Evolutionary conservation across 2,888 invertebrate species (phyloP).

Genomic region (Cephus spinipes): DNA sequence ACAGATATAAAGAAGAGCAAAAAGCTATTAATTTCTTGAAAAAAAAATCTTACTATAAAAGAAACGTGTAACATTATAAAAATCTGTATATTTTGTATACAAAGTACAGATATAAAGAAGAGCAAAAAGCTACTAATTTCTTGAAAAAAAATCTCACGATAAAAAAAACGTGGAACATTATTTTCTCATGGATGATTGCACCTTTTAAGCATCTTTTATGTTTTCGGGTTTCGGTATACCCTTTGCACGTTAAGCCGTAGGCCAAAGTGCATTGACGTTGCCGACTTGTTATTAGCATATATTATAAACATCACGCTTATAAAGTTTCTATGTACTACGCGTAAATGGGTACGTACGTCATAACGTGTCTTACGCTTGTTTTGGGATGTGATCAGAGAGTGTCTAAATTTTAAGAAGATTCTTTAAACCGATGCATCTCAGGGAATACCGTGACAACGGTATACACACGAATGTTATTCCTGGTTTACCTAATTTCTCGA

Average conservation of each 20-base stretch:
- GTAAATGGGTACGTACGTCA: neutral
- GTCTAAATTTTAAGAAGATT: neutral
- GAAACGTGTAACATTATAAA: neutral
- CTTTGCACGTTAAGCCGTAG: neutral
- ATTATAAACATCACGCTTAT: neutral
- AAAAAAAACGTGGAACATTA: neutral
- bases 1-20: too few relatives aligned
- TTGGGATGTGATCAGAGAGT: neutral
- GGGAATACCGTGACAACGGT: too few relatives aligned
- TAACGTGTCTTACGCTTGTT: neutral
- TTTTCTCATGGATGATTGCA: neutral
- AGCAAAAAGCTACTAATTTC: too few relatives aligned
- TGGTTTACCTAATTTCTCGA: neutral
- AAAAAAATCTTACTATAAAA: too few relatives aligned
- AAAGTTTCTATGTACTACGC: neutral
- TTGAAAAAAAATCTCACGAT: too few relatives aligned
- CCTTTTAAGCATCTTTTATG: neutral
- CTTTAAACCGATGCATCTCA: neutral
- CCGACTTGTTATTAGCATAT: neutral
- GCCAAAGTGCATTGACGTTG: neutral
- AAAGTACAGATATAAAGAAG: too few relatives aligned
- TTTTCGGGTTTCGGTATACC: neutral
- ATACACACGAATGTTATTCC: neutral
- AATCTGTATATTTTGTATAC: too few relatives aligned
- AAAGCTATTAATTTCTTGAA: too few relatives aligned